Conservation (phyloP, 53 echinoderm and acorn worm species). For the Astropecten irregularis region DNA sequence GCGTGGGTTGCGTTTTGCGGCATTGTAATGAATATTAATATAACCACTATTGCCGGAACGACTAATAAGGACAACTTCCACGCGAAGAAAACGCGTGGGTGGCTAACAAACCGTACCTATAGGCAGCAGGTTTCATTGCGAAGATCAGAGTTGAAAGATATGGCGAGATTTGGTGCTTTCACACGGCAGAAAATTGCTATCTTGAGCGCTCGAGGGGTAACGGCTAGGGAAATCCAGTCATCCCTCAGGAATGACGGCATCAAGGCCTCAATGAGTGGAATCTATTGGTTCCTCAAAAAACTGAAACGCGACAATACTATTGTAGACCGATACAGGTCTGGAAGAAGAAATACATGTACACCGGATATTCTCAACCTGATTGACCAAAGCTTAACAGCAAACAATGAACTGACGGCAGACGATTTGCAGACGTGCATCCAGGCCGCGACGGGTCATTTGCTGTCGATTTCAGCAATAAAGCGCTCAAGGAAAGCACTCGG, state of each 20-base stretch:
- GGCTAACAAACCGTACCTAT: too few species aligned
- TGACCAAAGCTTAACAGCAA: conserved; percentile 20
- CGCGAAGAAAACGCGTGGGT: too few species aligned
- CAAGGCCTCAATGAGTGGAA: neutral
- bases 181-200: neutral
- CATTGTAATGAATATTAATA: too few species aligned
- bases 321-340: neutral
- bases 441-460: neutral
- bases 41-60: too few species aligned
- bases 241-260: neutral
- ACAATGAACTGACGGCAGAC: conserved; percentile 24
- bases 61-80: too few species aligned
- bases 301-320: neutral
- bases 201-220: neutral
- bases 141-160: too few species aligned
- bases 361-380: neutral
- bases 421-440: conserved; percentile 23
- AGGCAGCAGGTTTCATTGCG: too few species aligned
- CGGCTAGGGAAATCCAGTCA: neutral
- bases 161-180: neutral
- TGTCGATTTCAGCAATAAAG: conserved; percentile 17
- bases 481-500: conserved; percentile 27
- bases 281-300: neutral
- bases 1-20: too few species aligned
- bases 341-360: neutral